These are phyloP conservation scores for Drosophila varians DNA, from an alignment of 1,140 invertebrate genomes.

Conservation along the genomic window DNA sequence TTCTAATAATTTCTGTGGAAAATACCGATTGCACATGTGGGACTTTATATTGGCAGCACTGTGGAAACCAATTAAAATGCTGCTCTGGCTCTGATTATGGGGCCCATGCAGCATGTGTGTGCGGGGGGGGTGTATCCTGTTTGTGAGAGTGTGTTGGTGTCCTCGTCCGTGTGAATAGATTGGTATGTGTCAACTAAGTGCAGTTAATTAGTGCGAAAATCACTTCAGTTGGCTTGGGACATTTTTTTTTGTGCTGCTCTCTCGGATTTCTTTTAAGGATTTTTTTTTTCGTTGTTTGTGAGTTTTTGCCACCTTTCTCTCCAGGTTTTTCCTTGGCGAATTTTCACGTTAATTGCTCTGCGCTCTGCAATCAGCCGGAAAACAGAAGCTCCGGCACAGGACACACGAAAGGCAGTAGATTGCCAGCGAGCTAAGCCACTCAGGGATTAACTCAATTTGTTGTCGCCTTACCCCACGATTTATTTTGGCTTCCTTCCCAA, in stretches of 20 bases:
- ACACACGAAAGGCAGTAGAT: constrained; percentile 7
- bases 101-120: background rate
- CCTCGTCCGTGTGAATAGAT: constrained; percentile 67
- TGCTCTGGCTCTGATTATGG: constrained; percentile 76
- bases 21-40: constrained; percentile 80
- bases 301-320: constrained; percentile 7
- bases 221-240: constrained; percentile 78
- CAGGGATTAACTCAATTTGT: constrained; percentile 72
- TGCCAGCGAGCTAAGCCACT: constrained; percentile 62
- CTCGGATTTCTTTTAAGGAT: constrained; percentile 29
- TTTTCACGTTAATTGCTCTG: constrained; percentile 77
- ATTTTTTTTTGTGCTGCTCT: constrained; percentile 46
- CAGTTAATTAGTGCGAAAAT: constrained; percentile 82
- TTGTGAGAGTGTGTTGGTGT: background rate
- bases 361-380: constrained; percentile 63
- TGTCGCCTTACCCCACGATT: constrained; percentile 41
- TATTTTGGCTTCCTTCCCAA: constrained; percentile 15
- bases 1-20: constrained; percentile 81
- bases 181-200: constrained; percentile 82
- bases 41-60: constrained; percentile 74
- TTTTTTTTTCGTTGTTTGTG: constrained; percentile 11
- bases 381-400: constrained; percentile 16
- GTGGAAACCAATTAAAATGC: constrained; percentile 80
- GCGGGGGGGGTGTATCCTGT: constrained; percentile 4
- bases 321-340: constrained; percentile 67